A percentile compares a stretch with the other conserved stretches of the same genome.
These are phyloP conservation scores for Ormyrus pomaceus DNA, from an alignment of 2,888 invertebrate species.

Conservation along the genomic window DNA sequence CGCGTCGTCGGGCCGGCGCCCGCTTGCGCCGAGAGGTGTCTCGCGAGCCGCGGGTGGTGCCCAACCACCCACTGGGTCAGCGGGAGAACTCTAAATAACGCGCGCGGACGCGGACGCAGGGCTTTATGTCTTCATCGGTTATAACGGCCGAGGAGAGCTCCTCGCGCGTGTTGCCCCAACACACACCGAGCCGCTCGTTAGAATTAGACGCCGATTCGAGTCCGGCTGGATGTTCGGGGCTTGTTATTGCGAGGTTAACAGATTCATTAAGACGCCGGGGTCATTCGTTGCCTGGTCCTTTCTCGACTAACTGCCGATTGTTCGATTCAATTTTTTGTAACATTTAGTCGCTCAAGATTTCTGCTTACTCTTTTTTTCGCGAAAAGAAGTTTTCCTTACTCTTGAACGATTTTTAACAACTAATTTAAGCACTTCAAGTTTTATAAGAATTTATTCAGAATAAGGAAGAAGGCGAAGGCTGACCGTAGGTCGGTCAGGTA, in stretches of 20 bases:
- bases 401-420: no score
- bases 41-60: conserved; percentile 71
- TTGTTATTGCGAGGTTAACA: no score
- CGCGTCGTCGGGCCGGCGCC: neutral
- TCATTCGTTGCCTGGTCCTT: no score
- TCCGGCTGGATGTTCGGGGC: neutral
- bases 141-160: conserved; percentile 56
- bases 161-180: conserved; percentile 15
- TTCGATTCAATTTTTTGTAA: no score
- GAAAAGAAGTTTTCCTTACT: no score
- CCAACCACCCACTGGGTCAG: conserved; percentile 72
- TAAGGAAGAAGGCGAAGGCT: neutral
- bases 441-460: neutral
- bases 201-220: conserved; percentile 12
- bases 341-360: no score
- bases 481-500: conserved; percentile 26
- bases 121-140: conserved; percentile 73
- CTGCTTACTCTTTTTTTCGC: no score
- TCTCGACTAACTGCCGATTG: no score
- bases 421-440: no score
- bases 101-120: conserved; percentile 67
- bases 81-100: conserved; percentile 74
- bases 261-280: no score
- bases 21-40: conserved; percentile 67
- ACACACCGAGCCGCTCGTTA: neutral